Evolutionary conservation across 2,113 vertebrate species (phyloP), one percentile per base, ranked within the genome.

Genomic region (Hyperopisus bebe): DNA sequence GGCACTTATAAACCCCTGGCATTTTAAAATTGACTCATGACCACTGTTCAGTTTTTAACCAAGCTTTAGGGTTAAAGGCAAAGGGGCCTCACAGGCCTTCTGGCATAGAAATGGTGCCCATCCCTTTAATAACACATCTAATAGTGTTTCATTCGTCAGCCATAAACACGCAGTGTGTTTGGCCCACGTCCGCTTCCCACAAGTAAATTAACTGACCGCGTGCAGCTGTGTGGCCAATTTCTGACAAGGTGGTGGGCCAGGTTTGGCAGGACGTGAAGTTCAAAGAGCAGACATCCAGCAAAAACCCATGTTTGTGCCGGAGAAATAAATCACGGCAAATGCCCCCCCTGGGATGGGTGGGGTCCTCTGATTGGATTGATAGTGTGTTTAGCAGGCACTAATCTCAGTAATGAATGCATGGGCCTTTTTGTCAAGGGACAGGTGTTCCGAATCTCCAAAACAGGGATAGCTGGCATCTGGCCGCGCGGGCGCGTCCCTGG

Each of bases 151-250:
- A 86, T 53, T 86, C 11, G 21, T 48, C 46, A 85, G 31, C 27
- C 48, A 86, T 51, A 86, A 86, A 51, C 85, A 86, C 6, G 7
- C 85, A 27, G 48, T 35, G 11, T 5, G 27, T 86, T 51, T 86
- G 48, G 85, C 85, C 15, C 50, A 35, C 1, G 17, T 86, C 17
- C 2, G 86, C 31, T 88, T 62, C 53, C 86, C 86, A 88, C 50
- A 39, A 88, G 86, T 58, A 88, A 80, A 62, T 62, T 88, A 62
- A 62, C 31, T 62, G 87, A 88, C 87, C 55, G 21, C 39, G 21
- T 42, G 51, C 87, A 88, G 55, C 87, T 44, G 53, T 66, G 87
- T 62, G 53, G 87, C 27, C 87, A 88, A 27, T 88, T 58, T 3
- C 55, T 42, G 15, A 44, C 31, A 39, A 62, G 55, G 31, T 44